Evolutionary conservation across 2,797 vertebrate genomes (phyloP).

Genomic region (Lycodopsis pacificus): DNA sequence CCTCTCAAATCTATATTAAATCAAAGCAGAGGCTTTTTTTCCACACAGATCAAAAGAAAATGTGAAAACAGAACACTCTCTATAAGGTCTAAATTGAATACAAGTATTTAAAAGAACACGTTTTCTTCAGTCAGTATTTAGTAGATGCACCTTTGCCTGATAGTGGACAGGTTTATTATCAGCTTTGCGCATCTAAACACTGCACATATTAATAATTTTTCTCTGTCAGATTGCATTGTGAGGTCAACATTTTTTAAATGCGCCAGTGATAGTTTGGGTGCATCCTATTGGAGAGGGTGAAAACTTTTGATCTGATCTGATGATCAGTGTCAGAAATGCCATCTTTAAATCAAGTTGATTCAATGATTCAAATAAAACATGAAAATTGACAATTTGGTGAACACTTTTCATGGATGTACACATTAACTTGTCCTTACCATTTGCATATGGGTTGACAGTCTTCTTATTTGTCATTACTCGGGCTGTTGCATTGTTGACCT

Average conservation of each 20-base stretch:
- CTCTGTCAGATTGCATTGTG: not conserved
- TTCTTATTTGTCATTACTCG: slow-evolving; percentile 99
- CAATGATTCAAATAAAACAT: not conserved
- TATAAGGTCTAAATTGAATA: not conserved
- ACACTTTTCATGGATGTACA: not conserved
- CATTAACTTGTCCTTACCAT: slow-evolving; percentile 83
- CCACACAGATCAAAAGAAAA: not conserved
- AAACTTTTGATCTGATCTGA: not conserved
- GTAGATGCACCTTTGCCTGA: no score
- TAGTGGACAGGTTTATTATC: not conserved
- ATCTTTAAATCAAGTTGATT: not conserved
- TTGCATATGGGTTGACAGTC: slow-evolving; percentile 97
- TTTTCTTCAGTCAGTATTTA: not conserved
- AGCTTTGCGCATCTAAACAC: not conserved
- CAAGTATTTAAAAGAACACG: not conserved
- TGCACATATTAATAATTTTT: no score
- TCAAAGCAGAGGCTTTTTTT: not conserved
- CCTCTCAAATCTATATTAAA: not conserved
- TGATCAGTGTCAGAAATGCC: not conserved
- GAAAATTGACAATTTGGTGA: not conserved
- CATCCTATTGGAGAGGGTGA: not conserved
- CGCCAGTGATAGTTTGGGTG: not conserved
- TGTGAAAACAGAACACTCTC: not conserved
- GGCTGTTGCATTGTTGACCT: slow-evolving; percentile 93
- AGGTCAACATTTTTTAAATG: not conserved